Base-by-base conservation (phyloP, 2,888 invertebrate species). In the Trachelus tabidus region DNA sequence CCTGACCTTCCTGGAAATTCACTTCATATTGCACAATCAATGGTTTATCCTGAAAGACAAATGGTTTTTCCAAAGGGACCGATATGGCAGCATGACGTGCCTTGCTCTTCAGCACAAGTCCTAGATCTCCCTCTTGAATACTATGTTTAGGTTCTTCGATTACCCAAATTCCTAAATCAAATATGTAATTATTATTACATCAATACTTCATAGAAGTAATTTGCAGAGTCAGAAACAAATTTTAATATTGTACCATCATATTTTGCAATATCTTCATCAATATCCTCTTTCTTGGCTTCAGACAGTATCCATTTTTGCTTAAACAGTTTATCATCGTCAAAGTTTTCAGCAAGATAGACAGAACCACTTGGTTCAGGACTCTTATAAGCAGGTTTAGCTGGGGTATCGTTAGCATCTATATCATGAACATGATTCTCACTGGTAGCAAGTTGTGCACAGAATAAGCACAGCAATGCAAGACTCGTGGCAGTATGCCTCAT, bases 31-130 rank as follows among this genome's bases (percentile, higher is more conserved):
- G 99, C 4, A 99, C 96, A 80, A 99, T 93, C 69, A 97, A 92
- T 0, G 98, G 97, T 87, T 96, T 97, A 79, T 95, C 94, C 73
- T 93, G 93, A 91, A 99, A 99, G 75, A 95, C 94, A 91, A 98
- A 99, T 0, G 96, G 96, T 89, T 94, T 95, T 78, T 93, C 93
- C 30, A 99, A 92, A 40, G 94, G 93, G 4, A 97, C 93, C 2
- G 98, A 94, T 82, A 99, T 97, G 11, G 99, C 99, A 23, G 99
- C 97, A 92, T 99, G 99, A 88, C 98, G 97, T 0, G 99, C 99
- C 92, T 98, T 98, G 0, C 98, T 96, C 89, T 97, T 98, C 33
- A 99, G 92, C 12, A 98, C 96, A 68, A 99, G 93, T 23, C 98
- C 98, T 79, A 95, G 92, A 90, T 99, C 99, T 76, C 96, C 96